Evolutionary conservation across 2,888 invertebrate genomes (phyloP), one percentile per base, ranked within the genome.

Genomic region (Cloeon dipterum): DNA sequence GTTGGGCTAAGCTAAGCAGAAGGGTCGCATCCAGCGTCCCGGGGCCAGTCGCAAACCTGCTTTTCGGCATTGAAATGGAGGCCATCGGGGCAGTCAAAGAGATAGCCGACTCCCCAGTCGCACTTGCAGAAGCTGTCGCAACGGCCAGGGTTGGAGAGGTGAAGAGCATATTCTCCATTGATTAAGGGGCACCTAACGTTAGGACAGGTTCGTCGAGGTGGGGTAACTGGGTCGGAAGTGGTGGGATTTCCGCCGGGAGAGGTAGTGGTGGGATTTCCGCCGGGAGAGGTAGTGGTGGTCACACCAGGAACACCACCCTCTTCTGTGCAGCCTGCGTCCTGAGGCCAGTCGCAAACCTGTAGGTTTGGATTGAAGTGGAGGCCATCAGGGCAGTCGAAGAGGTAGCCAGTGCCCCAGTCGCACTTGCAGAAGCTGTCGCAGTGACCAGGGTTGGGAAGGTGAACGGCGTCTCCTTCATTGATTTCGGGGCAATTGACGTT

Each of bases 311-410:
- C 19, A 1, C 7, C 7, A 3, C n/a, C 37, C 3, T 11, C 29
- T n/a, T n/a, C n/a, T n/a, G n/a, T n/a, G 29, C 38, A 38, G 13
- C 38, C 38, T 5, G 39, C 38, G 4, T 33, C 18, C 0, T 13
- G 1, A 2, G 40, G 38, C 33, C 34, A 40, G 26, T 41, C 41
- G 16, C 41, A 41, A 13, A 40, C 40, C n/a, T 36, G 8, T 3
- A 35, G 26, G 1, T 26, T 7, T 8, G 38, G 38, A 21, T 41
- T 41, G 34, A 40, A 41, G 11, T 41, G 32, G 2, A 41, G 36
- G 8, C 40, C 40, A n/a, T 16, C 34, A 5, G 40, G 38, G 18
- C 41, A 41, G 2, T 13, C 8, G 20, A 33, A 25, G 7, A 18
- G 20, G 10, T 25, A 26, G 14, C 34, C 21, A 4, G 14, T 25